Percentiles rank a stretch among this genome's conserved stretches.
Conservation (phyloP, 2,113 vertebrate species). For the Tachysurus vachellii region DNA sequence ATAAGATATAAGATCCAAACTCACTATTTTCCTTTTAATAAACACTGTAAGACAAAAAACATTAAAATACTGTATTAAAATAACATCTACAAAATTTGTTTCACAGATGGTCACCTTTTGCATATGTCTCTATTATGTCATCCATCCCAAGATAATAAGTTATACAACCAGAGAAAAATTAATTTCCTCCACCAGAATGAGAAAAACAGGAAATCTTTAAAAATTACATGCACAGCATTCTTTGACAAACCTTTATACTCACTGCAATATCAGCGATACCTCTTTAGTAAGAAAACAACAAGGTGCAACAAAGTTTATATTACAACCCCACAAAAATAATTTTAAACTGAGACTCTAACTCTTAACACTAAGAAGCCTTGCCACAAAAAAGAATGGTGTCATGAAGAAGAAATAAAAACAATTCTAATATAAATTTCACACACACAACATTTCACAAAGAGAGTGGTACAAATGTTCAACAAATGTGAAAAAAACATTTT, state of each 20-base stretch:
- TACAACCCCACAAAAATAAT: slow-evolving; percentile 10
- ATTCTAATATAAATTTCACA: background rate
- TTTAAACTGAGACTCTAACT: slow-evolving; percentile 25
- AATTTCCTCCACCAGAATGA: slow-evolving; percentile 57
- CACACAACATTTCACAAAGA: background rate
- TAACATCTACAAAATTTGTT: slow-evolving; percentile 49
- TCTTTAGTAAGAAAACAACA: slow-evolving; percentile 33
- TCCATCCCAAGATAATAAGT: slow-evolving; percentile 29
- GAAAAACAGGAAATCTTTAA: slow-evolving; percentile 55
- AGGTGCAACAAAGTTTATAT: slow-evolving; percentile 23
- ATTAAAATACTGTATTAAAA: slow-evolving; percentile 7
- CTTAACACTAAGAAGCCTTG: background rate
- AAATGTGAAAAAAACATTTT: background rate
- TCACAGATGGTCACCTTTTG: slow-evolving; percentile 54
- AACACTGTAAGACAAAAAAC: background rate
- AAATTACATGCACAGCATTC: background rate
- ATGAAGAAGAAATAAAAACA: background rate
- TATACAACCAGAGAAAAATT: slow-evolving; percentile 48
- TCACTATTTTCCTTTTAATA: background rate
- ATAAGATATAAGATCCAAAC: background rate
- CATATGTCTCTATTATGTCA: slow-evolving; percentile 53
- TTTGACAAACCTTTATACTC: slow-evolving; percentile 8
- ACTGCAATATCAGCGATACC: slow-evolving; percentile 23
- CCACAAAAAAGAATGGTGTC: background rate
- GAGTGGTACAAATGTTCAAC: background rate